A percentile compares a stretch with the other conserved stretches of the same genome.
Conservation (phyloP, 1,140 invertebrate species). For the Limonius californicus region DNA sequence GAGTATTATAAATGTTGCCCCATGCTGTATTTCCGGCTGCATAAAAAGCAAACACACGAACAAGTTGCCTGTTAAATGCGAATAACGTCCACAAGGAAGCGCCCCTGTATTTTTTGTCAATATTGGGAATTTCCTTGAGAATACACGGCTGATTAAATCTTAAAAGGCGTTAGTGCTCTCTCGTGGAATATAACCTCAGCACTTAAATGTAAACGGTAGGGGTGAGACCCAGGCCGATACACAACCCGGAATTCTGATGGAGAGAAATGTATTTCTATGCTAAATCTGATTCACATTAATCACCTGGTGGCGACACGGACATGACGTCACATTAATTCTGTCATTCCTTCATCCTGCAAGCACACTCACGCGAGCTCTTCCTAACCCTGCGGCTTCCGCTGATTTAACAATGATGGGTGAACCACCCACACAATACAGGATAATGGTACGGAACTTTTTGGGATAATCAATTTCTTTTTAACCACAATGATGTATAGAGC, state of each 20-base stretch:
- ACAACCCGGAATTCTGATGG: background rate
- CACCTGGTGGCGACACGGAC: slow-evolving; percentile 36
- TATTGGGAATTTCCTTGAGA: too few species aligned
- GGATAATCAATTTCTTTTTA: too few species aligned
- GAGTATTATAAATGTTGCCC: too few species aligned
- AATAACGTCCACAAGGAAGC: too few species aligned
- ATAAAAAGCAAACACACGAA: too few species aligned
- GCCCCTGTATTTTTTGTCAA: too few species aligned
- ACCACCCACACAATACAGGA: slow-evolving; percentile 13
- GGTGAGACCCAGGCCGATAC: background rate
- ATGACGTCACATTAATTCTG: slow-evolving; percentile 40
- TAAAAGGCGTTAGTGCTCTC: background rate
- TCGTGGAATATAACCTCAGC: background rate
- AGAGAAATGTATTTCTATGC: slow-evolving; percentile 22
- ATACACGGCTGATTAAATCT: too few species aligned
- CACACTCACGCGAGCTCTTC: background rate
- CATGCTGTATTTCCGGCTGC: too few species aligned
- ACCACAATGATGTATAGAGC: too few species aligned
- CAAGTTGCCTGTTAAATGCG: too few species aligned
- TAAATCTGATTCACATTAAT: slow-evolving; percentile 37
- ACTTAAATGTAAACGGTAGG: background rate
- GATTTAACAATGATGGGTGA: slow-evolving; percentile 33
- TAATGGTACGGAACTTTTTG: too few species aligned
- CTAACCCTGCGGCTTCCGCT: slow-evolving; percentile 16
- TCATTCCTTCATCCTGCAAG: slow-evolving; percentile 15